phyloP scores from a whole-genome alignment of 2,113 vertebrate species.

The Cyanistes caeruleus region DNA sequence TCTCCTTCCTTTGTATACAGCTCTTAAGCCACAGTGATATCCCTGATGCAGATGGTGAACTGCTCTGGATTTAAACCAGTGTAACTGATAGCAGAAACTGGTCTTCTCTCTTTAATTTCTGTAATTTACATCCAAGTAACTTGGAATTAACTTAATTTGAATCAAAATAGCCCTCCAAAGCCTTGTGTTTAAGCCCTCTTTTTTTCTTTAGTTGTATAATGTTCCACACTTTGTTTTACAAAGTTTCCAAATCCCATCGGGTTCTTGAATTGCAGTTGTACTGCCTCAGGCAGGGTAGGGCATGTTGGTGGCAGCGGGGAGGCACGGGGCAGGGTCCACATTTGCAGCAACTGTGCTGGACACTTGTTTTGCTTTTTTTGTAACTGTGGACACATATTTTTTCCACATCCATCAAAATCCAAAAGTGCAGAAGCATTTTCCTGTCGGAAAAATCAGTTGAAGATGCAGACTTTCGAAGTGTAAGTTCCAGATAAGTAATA shows the following conservation, averaged over 20 bases:
- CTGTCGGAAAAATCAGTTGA: not conserved
- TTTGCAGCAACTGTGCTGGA: not conserved
- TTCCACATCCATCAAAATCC: not conserved
- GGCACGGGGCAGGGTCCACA: not conserved
- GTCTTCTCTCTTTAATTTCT: not conserved
- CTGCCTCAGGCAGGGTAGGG: not conserved
- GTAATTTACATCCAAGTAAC: not conserved
- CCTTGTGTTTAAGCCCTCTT: not conserved
- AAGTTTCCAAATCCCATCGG: not conserved
- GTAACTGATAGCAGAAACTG: not conserved
- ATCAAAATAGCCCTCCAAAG: not conserved
- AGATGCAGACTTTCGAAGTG: not conserved
- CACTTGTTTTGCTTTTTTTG: not conserved
- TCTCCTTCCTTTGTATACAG: not conserved
- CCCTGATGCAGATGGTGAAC: not conserved
- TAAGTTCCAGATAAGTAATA: not conserved
- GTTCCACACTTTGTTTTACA: not conserved
- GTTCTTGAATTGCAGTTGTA: slow-evolving; percentile 20
- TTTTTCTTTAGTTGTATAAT: not conserved
- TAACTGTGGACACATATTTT: rapidly evolving
- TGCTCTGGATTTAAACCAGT: not conserved
- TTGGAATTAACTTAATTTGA: not conserved
- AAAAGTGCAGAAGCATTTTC: not conserved
- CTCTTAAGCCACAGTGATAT: not conserved
- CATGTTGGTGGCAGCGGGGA: not conserved